Evolutionary conservation across 2,113 vertebrate species (phyloP), one percentile per base, ranked within the genome.

Genomic region (Cynoglossus semilaevis): DNA sequence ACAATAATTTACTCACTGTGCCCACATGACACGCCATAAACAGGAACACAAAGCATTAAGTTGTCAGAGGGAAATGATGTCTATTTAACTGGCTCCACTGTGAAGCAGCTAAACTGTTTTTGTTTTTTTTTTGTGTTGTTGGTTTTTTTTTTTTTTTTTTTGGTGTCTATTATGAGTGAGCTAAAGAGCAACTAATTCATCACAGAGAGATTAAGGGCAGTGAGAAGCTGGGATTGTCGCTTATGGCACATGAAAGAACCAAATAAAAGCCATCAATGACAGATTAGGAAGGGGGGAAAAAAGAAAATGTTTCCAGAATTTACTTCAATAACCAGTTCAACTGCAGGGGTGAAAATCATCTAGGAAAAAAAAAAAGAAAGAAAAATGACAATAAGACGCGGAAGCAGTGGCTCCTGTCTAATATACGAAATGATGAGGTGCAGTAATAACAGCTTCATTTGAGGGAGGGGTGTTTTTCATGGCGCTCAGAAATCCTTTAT

Each of bases 1-100:
- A 83, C 78, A 80, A 84, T 89, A 81, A 89, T 87, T 89, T 87
- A 87, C 68, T 83, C 76, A 73, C 71, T 66, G 70, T 82, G 82
- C 75, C 81, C 76, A 80, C 81, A 89, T 79, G 83, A 85, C 65
- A 63, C 56, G 70, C 70, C 75, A 87, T 83, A 85, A 89, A 90
- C 77, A 72, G 49, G 51, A 71, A 88, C 85, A 87, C 81, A 88
- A 87, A 85, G 74, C 77, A 86, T 87, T 89, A 82, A 82, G 58
- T 77, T 85, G 81, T 88, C 85, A 80, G 51, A 48, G 59, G 65
- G 48, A 85, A 88, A 82, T 82, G 50, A 87, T 86, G 77, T 80
- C 67, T 76, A 75, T 87, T 88, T 84, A 81, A 85, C 72, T 74
- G 76, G 77, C 74, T 84, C 70, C 67, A 64, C 72, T 65, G 76